phyloP scores from a whole-genome alignment of 2,797 vertebrate species.

The Halcyon smyrnensis region DNA sequence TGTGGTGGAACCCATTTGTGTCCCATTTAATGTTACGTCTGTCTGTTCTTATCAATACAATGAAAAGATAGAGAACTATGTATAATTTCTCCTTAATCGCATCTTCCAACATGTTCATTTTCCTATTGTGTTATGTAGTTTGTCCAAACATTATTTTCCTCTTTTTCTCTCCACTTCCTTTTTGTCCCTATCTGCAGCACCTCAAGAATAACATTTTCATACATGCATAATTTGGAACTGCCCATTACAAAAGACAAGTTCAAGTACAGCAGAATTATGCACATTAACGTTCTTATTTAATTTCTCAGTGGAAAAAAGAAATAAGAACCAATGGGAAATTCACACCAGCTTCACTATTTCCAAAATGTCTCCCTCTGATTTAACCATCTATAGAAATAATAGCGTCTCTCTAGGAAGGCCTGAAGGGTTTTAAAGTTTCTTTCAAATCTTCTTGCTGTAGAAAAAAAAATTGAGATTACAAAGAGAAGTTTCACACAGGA shows the following conservation, averaged over 20 bases:
- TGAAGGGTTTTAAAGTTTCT: background rate
- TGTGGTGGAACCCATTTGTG: background rate
- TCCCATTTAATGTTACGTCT: background rate
- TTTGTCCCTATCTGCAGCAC: background rate
- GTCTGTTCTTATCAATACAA: background rate
- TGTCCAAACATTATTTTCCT: background rate
- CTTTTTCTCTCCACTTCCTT: background rate
- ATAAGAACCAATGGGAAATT: background rate
- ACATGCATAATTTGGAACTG: background rate
- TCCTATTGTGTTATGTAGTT: background rate
- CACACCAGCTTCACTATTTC: constrained; percentile 24
- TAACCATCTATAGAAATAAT: constrained; percentile 2
- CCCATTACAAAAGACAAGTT: background rate
- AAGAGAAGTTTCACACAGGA: background rate
- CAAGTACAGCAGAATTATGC: background rate
- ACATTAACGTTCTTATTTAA: background rate
- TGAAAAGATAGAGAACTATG: background rate
- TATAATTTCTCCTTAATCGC: background rate
- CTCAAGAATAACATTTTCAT: background rate
- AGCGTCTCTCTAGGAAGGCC: background rate
- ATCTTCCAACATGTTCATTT: background rate
- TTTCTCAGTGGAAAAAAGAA: background rate
- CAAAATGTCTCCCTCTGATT: constrained; percentile 10
- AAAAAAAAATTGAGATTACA: background rate
- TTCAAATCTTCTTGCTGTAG: background rate